Evolutionary conservation across 1,140 invertebrate genomes (phyloP).

Genomic region (Bathynomus jamesi): DNA sequence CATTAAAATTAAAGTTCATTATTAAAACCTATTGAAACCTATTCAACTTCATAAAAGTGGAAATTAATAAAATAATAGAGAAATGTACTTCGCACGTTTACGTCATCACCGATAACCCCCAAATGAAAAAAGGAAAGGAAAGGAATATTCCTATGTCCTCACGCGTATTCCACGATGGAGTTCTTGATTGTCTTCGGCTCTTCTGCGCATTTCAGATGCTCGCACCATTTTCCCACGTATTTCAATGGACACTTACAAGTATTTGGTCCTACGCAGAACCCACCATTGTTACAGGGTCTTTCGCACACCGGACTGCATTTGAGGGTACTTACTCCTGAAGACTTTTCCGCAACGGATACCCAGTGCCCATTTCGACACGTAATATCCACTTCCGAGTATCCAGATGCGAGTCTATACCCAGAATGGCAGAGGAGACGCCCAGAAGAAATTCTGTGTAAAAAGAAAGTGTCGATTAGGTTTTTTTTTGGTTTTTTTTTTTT

Average conservation of each 20-base stretch:
- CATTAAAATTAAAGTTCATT: no score
- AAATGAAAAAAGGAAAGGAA: no score
- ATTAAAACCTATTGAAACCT: no score
- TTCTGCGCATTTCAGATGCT: conserved; percentile 9
- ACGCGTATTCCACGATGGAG: conserved; percentile 12
- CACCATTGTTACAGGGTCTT: conserved; percentile 10
- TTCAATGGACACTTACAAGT: background rate
- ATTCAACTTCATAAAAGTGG: no score
- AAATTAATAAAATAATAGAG: no score
- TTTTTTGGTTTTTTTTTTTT: no score
- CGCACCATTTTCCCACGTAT: conserved; percentile 8
- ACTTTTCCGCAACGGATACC: background rate
- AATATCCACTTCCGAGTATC: background rate
- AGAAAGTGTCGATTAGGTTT: no score
- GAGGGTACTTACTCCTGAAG: background rate
- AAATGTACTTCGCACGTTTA: no score
- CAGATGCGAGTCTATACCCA: background rate
- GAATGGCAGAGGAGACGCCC: background rate
- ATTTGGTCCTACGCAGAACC: conserved; percentile 3
- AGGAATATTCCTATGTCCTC: conserved; percentile 1
- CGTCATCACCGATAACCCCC: no score
- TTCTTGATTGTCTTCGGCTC: conserved; percentile 7
- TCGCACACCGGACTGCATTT: conserved; percentile 4
- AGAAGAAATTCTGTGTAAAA: no score
- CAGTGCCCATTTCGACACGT: background rate